Percentiles rank a stretch among this genome's conserved stretches.
Conservation (phyloP, 2,888 invertebrate genomes). For the Cactoblastis cactorum region DNA sequence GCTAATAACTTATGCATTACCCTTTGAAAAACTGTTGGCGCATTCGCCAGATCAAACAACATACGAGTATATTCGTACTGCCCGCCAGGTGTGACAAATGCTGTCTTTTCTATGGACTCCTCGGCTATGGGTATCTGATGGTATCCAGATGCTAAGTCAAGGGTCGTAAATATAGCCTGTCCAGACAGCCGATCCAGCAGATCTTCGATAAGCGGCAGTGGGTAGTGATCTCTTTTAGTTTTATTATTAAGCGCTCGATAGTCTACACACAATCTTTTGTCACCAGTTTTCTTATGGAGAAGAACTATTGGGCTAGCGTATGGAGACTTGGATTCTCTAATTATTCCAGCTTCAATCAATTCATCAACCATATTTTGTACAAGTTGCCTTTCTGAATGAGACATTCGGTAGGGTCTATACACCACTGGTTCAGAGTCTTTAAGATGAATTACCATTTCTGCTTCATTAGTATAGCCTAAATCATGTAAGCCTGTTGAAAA, state of each 20-base stretch:
- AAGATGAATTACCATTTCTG: too few relatives aligned
- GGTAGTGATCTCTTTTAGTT: not conserved
- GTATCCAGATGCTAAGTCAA: constrained; percentile 20
- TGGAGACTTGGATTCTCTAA: not conserved
- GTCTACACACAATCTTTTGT: not conserved
- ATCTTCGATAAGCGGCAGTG: not conserved
- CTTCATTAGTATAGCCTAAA: too few relatives aligned
- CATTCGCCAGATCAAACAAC: constrained; percentile 19
- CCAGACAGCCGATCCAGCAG: not conserved
- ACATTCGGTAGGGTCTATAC: not conserved
- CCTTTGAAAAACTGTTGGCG: constrained; percentile 17
- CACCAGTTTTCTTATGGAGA: not conserved
- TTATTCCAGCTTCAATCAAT: not conserved
- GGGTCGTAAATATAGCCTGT: constrained; percentile 12
- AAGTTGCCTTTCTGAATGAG: not conserved
- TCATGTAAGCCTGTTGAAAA: too few relatives aligned
- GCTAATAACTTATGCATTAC: constrained; percentile 14
- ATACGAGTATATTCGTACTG: constrained; percentile 16
- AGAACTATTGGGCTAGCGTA: not conserved
- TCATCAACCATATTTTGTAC: not conserved
- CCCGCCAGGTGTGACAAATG: constrained; percentile 18
- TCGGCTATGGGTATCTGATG: constrained; percentile 16
- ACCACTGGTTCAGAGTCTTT: too few relatives aligned
- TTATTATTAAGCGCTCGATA: not conserved
- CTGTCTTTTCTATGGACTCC: not conserved